These are phyloP conservation scores for Lophura swinhoii DNA, from an alignment of 2,797 vertebrate species.

Conservation along the genomic window DNA sequence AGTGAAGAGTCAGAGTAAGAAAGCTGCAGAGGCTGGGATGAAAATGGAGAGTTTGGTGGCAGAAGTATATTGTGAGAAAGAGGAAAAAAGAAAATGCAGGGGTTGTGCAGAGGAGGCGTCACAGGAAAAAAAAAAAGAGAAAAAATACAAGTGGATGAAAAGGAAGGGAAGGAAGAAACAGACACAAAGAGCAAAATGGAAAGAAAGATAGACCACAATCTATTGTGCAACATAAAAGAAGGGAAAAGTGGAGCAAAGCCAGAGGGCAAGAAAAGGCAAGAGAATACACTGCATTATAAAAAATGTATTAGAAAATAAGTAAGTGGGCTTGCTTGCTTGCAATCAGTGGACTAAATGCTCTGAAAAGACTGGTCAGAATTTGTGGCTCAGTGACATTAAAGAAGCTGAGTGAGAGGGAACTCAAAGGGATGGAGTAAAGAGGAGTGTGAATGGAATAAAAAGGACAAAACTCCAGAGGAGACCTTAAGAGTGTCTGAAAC, in stretches of 20 bases:
- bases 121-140: not conserved
- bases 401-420: not conserved
- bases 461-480: not conserved
- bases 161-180: constrained; percentile 24
- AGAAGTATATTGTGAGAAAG: not conserved
- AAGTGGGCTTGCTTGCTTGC: not conserved
- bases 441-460: not conserved
- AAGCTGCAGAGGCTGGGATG: not conserved
- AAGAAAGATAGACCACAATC: constrained; percentile 41
- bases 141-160: not conserved
- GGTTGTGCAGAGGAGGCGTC: not conserved
- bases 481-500: not conserved
- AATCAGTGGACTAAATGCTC: not conserved
- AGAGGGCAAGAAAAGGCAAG: constrained; percentile 4
- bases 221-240: not conserved
- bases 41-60: not conserved
- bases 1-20: too few species aligned
- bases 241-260: constrained; percentile 12
- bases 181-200: not conserved
- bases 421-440: not conserved
- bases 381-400: not conserved
- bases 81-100: not conserved
- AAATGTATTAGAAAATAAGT: not conserved
- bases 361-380: not conserved
- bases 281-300: not conserved